Conservation (phyloP, 2,797 vertebrate species). For the Tragopan temminckii region DNA sequence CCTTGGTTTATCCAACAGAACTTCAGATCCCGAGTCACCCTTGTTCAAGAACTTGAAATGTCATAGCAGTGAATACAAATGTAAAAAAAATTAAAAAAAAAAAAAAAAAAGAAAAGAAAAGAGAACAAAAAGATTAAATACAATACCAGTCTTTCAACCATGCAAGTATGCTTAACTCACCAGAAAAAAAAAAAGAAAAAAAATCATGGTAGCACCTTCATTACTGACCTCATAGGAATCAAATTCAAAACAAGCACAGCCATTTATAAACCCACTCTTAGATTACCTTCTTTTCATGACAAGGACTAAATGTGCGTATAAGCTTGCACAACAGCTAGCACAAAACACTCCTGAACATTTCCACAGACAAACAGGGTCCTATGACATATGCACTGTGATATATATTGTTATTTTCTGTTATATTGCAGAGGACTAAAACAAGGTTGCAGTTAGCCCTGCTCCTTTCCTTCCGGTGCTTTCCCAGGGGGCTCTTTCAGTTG, state of each 20-base stretch:
- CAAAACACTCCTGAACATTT: not conserved
- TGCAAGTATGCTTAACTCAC: not conserved
- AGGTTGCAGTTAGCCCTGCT: not conserved
- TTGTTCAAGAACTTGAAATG: not conserved
- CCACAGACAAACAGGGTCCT: not conserved
- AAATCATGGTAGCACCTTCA: not conserved
- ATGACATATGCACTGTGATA: not conserved
- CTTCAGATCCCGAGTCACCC: not conserved
- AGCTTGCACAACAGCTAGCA: not conserved
- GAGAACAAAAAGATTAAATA: not conserved
- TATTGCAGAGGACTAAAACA: not conserved
- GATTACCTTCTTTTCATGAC: not conserved
- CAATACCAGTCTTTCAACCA: not conserved
- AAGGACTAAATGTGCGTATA: not conserved
- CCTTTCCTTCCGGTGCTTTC: not conserved
- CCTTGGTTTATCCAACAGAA: not conserved
- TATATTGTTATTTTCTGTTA: not conserved
- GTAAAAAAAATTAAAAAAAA: not conserved
- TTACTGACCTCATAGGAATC: not conserved
- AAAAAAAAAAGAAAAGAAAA: too few relatives aligned
- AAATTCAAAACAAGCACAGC: not conserved
- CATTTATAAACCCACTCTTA: not conserved
- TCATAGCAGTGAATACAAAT: not conserved
- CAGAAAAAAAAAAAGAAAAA: not conserved
- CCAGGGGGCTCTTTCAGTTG: not conserved